Percentiles rank a stretch among this genome's conserved stretches.
These are phyloP conservation scores for Mimas tiliae DNA, from an alignment of 2,888 invertebrate species.

Conservation along the genomic window DNA sequence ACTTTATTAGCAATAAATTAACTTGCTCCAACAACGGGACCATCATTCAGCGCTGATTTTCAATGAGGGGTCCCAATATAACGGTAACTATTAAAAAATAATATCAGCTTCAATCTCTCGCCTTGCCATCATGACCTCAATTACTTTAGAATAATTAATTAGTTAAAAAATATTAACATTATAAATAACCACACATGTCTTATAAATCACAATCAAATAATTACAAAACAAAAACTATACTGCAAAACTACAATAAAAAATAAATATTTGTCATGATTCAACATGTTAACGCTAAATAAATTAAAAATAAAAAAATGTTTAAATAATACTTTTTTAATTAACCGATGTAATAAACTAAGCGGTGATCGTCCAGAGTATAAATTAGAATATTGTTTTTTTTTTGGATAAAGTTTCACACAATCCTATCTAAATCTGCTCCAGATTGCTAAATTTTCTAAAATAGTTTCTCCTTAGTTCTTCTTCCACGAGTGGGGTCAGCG, in stretches of 20 bases:
- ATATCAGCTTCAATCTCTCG: constrained; percentile 4
- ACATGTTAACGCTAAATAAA: constrained; percentile 69
- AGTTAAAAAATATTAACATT: background rate
- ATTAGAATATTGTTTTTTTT: constrained; percentile 1
- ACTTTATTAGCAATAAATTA: too few species aligned
- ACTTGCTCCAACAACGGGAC: too few species aligned
- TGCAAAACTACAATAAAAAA: constrained; percentile 52
- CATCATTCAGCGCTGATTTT: too few species aligned
- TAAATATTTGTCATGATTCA: constrained; percentile 81
- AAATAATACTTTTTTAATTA: constrained; percentile 68
- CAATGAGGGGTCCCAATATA: too few species aligned
- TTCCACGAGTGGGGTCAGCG: too few species aligned
- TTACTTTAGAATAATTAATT: constrained; percentile 4
- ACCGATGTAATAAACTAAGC: constrained; percentile 46
- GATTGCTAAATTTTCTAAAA: background rate
- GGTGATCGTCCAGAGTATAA: constrained; percentile 13
- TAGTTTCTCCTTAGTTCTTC: background rate
- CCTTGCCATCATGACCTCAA: background rate
- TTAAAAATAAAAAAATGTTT: constrained; percentile 52
- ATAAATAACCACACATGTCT: background rate
- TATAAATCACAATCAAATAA: constrained; percentile 3
- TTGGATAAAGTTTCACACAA: background rate
- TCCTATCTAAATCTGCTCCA: background rate
- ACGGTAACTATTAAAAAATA: background rate
- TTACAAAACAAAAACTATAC: constrained; percentile 7